Base-by-base conservation (phyloP, 2,888 invertebrate genomes). In the Epistrophella euchroma region DNA sequence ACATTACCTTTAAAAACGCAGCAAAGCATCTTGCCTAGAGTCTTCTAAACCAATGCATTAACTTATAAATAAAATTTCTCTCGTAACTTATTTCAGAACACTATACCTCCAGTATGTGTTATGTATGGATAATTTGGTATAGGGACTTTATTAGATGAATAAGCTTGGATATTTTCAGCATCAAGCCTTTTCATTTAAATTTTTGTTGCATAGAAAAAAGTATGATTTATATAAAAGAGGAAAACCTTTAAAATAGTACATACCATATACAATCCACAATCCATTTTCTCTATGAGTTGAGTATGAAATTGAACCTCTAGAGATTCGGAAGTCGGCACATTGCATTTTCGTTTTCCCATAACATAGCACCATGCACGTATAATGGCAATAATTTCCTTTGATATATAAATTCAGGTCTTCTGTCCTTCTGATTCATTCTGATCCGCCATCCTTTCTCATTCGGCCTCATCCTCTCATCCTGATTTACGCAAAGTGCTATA, bases 401-500 rank as follows among this genome's bases (percentile, higher is more conserved):
- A 85, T 85, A 76, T 68, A 85, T 80, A 81, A 80, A 81, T 85
- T 80, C 84, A 80, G 80, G 60, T 75, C 71, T 72, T 55, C 79
- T 71, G 56, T 75, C 64, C 84, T 45, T 75, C 40, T 55, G 40
- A 73, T 73, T 28, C 75, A 76, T 47, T 47, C 64, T 47, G 56
- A 81, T 81, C 71, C 76, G 43, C 37, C 50, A 66, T 71, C 43
- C 55, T 72, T 55, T 56, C 58, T 64, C 84, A 66, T 73, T 85
- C 72, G 62, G 76, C 68, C 75, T 85, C 85, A 85, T 76, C 85
- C 80, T 80, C 75, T 85, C 85, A 85, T 80, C 85, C 80, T 81
- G 85, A 85, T 85, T 85, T 85, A 85, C 81, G 81, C 71, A 85
- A 81, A 85, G 80, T 85, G 80, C 85, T 85, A 73, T 85, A 85